A percentile compares a stretch with the other conserved stretches of the same genome.
Evolutionary conservation across 2,113 vertebrate species (phyloP).

Genomic region (Colius striatus): DNA sequence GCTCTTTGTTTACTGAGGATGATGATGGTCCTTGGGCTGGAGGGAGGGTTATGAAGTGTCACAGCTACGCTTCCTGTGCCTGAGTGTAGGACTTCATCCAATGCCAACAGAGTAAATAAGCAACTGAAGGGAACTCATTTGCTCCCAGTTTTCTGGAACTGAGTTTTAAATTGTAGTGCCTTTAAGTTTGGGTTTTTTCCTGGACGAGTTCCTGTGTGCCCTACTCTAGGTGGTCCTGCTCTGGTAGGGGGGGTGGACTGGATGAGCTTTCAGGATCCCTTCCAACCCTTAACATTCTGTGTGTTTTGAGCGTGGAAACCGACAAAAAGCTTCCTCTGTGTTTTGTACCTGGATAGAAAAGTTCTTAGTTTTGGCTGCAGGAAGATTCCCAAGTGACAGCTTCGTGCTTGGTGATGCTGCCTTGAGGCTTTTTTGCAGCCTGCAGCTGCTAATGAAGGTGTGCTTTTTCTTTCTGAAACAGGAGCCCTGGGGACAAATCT

Average conservation of each 20-base stretch:
- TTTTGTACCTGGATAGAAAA: neutral
- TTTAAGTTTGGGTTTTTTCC: neutral
- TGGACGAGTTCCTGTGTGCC: no score
- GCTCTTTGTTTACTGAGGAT: neutral
- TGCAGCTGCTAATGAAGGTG: neutral
- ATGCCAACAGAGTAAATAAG: neutral
- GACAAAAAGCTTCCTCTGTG: neutral
- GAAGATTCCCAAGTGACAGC: neutral
- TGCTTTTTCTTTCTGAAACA: conserved; percentile 58
- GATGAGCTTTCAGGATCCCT: no score
- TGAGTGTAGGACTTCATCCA: neutral
- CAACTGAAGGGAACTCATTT: neutral
- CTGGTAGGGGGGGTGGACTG: no score
- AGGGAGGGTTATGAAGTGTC: neutral
- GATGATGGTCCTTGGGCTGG: neutral
- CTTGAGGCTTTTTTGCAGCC: neutral
- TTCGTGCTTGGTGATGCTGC: neutral
- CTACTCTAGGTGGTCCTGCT: no score
- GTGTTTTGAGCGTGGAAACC: neutral
- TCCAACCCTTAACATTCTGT: no score
- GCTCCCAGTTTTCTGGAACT: neutral
- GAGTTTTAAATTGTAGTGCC: neutral
- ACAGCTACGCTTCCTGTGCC: neutral
- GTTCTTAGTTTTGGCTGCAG: neutral
- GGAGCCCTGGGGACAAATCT: conserved; percentile 84